These are phyloP conservation scores for Bucorvus abyssinicus DNA, from an alignment of 2,797 vertebrate species.

Conservation along the genomic window DNA sequence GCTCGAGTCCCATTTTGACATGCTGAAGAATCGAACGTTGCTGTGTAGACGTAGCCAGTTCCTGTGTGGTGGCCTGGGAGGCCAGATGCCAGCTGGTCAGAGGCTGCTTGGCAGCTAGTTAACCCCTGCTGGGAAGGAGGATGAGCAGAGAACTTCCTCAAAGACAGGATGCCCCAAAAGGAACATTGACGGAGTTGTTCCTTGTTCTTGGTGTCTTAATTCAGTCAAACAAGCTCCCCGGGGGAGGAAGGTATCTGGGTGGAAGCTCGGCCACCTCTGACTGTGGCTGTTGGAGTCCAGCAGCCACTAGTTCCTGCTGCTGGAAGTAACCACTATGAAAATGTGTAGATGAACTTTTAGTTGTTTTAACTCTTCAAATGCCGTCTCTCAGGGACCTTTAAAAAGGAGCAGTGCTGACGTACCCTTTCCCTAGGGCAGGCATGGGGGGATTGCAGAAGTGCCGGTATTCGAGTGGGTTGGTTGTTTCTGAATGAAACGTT, in stretches of 20 bases:
- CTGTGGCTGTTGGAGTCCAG: neutral
- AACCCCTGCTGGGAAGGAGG: neutral
- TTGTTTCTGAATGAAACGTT: neutral
- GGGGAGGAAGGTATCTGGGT: neutral
- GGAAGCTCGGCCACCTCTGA: neutral
- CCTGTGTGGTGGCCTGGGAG: neutral
- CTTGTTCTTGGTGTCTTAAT: neutral
- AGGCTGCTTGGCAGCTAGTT: neutral
- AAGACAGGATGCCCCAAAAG: neutral
- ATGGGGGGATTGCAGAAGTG: neutral
- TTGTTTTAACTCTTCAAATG: neutral
- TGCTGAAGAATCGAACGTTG: neutral
- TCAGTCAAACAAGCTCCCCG: neutral
- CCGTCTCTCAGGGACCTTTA: neutral
- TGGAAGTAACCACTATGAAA: neutral
- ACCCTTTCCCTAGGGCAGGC: neutral
- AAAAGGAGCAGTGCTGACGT: neutral
- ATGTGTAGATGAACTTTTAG: neutral
- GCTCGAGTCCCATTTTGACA: neutral
- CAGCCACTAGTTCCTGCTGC: neutral
- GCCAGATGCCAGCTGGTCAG: neutral
- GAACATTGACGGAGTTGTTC: neutral
- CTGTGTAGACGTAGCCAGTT: neutral
- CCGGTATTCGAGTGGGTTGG: neutral
- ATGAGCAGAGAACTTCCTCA: neutral